phyloP scores from a whole-genome alignment of 2,113 vertebrate genomes.

The Coreoperca whiteheadi region DNA sequence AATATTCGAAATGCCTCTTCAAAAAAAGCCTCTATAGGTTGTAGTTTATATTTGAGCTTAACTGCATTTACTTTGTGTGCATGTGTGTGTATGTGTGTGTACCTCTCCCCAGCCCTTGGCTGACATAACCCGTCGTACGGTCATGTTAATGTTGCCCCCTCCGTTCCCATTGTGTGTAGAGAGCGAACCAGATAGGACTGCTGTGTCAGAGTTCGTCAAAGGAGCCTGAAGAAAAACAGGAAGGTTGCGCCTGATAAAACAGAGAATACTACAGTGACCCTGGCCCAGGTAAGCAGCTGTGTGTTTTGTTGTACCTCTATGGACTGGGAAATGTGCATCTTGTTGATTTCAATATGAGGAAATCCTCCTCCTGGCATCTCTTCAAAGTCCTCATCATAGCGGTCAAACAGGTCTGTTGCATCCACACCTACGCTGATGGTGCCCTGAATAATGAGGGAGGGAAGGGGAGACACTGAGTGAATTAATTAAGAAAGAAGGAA shows the following conservation, averaged over 20 bases:
- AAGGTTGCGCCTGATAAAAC: neutral
- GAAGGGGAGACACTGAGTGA: neutral
- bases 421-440: slow-evolving; percentile 97
- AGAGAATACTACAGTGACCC: slow-evolving; percentile 75
- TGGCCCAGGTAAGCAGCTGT: neutral
- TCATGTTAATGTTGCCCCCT: slow-evolving; percentile 93
- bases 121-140: slow-evolving; percentile 91
- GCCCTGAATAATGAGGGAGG: slow-evolving; percentile 84
- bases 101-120: slow-evolving; percentile 99
- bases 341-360: slow-evolving; percentile 97
- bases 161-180: slow-evolving; percentile 96
- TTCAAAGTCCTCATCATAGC: slow-evolving; percentile 96
- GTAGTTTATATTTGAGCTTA: neutral
- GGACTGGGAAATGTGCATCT: slow-evolving; percentile 99
- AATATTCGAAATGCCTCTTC: neutral
- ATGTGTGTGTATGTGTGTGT: slow-evolving; percentile 4
- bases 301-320: slow-evolving; percentile 88
- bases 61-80: neutral
- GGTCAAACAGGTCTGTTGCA: slow-evolving; percentile 97
- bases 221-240: slow-evolving; percentile 87
- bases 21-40: neutral
- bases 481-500: neutral
- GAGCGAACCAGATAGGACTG: slow-evolving; percentile 95
- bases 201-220: slow-evolving; percentile 92
- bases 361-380: slow-evolving; percentile 91